Conservation (phyloP, 92 coral and sea anemone species). For the Actinernus sp. region DNA sequence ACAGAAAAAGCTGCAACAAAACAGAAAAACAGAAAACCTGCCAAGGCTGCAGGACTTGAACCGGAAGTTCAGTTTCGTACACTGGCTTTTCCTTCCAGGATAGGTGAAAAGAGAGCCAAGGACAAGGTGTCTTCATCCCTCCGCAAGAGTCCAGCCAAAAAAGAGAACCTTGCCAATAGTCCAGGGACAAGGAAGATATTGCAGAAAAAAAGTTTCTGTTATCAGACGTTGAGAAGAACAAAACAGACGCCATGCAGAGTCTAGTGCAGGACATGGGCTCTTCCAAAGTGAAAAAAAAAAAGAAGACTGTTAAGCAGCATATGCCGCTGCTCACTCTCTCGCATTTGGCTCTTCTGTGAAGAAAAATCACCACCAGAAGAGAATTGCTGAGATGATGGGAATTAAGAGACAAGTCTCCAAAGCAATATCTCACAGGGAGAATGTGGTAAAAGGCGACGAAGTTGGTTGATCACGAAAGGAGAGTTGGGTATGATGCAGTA, state of each 20-base stretch:
- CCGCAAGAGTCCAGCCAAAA: slow-evolving; percentile 4
- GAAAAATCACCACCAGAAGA: slow-evolving; percentile 6
- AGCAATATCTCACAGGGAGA: not conserved
- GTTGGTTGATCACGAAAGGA: slow-evolving; percentile 11
- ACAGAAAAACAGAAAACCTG: slow-evolving; percentile 14
- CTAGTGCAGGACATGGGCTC: slow-evolving; percentile 1
- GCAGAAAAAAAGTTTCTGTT: slow-evolving; percentile 3
- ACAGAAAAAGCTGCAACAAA: slow-evolving; percentile 18
- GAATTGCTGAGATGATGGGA: slow-evolving; percentile 22
- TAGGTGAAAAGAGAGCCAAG: slow-evolving; percentile 1
- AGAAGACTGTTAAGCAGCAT: slow-evolving; percentile 9
- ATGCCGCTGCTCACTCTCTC: slow-evolving; percentile 14
- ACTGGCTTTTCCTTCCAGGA: slow-evolving; percentile 4
- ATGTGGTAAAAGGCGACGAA: slow-evolving; percentile 15
- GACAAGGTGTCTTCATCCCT: slow-evolving; percentile 7
- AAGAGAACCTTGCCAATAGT: slow-evolving; percentile 5
- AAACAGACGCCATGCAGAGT: slow-evolving; percentile 11
- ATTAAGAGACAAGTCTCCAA: slow-evolving; percentile 25
- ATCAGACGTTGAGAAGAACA: slow-evolving; percentile 4
- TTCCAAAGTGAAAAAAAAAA: slow-evolving; percentile 1
- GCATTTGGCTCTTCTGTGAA: slow-evolving; percentile 22
- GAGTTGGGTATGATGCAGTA: slow-evolving; percentile 22
- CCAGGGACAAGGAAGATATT: slow-evolving; percentile 14
- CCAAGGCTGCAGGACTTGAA: slow-evolving; percentile 22
- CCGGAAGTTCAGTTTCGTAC: slow-evolving; percentile 5